Evolutionary conservation across 2,113 vertebrate genomes (phyloP), one percentile per base, ranked within the genome.

Genomic region (Romanogobio albipinnatus): DNA sequence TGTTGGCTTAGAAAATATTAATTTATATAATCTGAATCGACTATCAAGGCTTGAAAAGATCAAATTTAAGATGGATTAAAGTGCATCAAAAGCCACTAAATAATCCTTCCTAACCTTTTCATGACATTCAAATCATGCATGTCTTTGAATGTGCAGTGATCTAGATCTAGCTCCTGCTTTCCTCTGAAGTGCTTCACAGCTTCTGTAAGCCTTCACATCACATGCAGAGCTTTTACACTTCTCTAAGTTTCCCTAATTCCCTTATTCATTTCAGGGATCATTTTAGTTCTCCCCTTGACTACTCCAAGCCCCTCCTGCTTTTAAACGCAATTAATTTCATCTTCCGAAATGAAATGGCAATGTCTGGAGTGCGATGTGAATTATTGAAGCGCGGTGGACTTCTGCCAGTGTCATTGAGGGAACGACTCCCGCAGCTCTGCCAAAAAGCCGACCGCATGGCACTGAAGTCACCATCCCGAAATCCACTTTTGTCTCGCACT

Each of bases 311-410:
- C n/a, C 61, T 51, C 43, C 43, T 43, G 58, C 75, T n/a, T 86
- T 86, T 80, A 47, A 87, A 87, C 5, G 9, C 22, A 75, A 80
- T 75, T 74, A 86, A 80, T 83, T 39, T 49, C 58, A 79, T 74
- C 61, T 29, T 9, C 10, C 2, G 6, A 74, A 78, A 83, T 78
- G 43, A 84, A 29, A 76, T 24, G 22, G 43, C 59, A 47, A 62
- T 58, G 19, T 76, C 77, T 59, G 56, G 49, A 39, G 36, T 83
- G 53, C 47, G 26, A 53, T 78, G 15, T 78, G 79, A 76, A 29
- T 78, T 79, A 74, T 83, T 74, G 78, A 85, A 61, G 68, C 75
- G 10, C 26, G 45, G 29, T 43, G 17, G 71, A 53, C 61, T 43
- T 17, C 45, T 78, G 86, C 62, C 73, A 82, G 45, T 71, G 51